Evolutionary conservation across 2,888 invertebrate species (phyloP), one percentile per base, ranked within the genome.

Genomic region (Mythimna pallens): DNA sequence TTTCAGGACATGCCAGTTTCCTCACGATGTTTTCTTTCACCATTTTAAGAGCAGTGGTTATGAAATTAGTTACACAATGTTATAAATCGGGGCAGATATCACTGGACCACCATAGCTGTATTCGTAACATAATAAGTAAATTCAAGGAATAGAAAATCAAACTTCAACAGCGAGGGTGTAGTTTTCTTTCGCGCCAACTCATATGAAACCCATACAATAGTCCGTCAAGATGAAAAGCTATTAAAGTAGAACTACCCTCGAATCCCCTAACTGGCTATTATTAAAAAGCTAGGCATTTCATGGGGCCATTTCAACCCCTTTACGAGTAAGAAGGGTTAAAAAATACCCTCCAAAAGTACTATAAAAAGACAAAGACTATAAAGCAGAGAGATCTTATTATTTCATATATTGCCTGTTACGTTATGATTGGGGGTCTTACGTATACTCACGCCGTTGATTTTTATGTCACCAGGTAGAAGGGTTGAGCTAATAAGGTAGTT

Each of bases 251-350:
- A 79, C 76, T 73, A 70, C 79, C 77, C 78, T 81, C 70, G 22
- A 75, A 73, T 43, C 57, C 74, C 82, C 58, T 77, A 84, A 84
- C 76, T 73, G 78, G 73, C 73, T 71, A 73, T 87, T 89, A 89
- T 88, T 85, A 88, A 88, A 84, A 84, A 80, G 82, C 81, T 81
- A 74, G 77, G 71, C 82, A 85, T 85, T 86, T 82, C 85, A 86
- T 80, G 72, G 72, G 80, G 78, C 81, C 75, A 87, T 89, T 87
- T 82, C 79, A 70, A 77, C 81, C 85, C 82, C 82, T 87, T 86
- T 86, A 86, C 67, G 83, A 80, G 67, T 59, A 47, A 3, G 68
- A 75, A 83, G 81, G 82, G 81, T 83, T 78, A 78, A 81, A 86
- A 86, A 84, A 77, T 83, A 80, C 75, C 67, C 69, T 79, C 61